Base-by-base conservation (phyloP, 2,888 invertebrate species). In the Aphodius sticticus region DNA sequence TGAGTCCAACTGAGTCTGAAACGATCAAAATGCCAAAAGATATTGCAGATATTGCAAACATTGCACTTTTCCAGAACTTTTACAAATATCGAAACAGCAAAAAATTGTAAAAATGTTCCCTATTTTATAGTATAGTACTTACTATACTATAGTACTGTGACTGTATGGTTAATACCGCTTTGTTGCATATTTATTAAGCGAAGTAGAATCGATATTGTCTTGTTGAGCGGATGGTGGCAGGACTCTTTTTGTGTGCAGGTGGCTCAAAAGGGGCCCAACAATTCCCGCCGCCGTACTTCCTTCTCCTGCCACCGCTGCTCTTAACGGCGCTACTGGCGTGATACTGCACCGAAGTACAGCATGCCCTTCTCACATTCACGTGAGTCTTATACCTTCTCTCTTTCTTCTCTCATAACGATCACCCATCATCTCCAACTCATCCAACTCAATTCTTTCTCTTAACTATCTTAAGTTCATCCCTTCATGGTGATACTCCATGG, bases 221-320 rank as follows among this genome's bases (percentile, higher is more conserved):
- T 53, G 53, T 53, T 53, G 53, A 53, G 53, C 7, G 53, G 12
- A 77, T 82, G 82, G 83, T 83, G 83, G 84, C 82, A 82, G 83
- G 83, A 74, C 16, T 74, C n/a, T 81, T 84, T 81, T 82, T 85
- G 78, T 85, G 82, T 86, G 85, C 86, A 88, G 88, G 88, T 88
- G 86, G 85, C 84, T 87, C 88, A 84, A 85, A 85, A 82, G 87
- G 86, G 84, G 84, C 84, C 78, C 83, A 79, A 78, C 83, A 81
- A 79, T 82, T 83, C 81, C 83, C 82, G 82, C 80, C 83, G 79
- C 83, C 84, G 81, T 82, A 83, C 83, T 84, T 83, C 82, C 84
- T 83, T 84, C 85, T 87, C 86, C 87, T 87, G 87, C 87, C 87
- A 87, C 87, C 87, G 85, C 87, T 88, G 85, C 84, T 85, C 82